Conservation (phyloP, 2,888 invertebrate species). For the Leptinotarsa tumamoca region DNA sequence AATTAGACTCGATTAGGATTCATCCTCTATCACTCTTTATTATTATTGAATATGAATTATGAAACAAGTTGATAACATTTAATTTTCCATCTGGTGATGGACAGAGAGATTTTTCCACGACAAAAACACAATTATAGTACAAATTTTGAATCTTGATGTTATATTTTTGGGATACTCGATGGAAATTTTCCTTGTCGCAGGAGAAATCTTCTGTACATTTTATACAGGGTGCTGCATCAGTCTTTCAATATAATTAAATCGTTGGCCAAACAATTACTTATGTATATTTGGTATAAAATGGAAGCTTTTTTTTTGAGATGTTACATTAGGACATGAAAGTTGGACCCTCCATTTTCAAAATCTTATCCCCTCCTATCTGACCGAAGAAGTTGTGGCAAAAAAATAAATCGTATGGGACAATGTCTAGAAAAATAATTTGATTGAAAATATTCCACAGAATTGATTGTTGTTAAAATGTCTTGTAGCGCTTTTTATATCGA, state of each 20-base stretch:
- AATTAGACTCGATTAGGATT: not conserved
- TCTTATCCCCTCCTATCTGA: no score
- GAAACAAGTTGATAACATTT: not conserved
- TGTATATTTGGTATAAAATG: not conserved
- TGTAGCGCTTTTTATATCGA: not conserved
- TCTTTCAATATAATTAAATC: not conserved
- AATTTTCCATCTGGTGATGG: not conserved
- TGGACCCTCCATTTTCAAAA: no score
- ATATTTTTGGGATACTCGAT: slow-evolving; percentile 1
- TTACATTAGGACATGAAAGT: no score
- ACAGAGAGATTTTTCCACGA: slow-evolving; percentile 10
- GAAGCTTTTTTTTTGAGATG: no score
- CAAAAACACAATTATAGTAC: not conserved
- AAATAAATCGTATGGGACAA: no score
- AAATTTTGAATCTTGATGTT: slow-evolving; percentile 13
- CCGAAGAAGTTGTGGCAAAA: no score
- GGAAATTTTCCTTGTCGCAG: not conserved
- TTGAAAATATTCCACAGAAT: no score
- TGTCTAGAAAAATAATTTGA: no score
- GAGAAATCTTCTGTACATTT: slow-evolving; percentile 15
- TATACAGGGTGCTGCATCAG: slow-evolving; percentile 13
- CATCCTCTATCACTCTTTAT: not conserved
- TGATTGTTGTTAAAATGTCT: no score
- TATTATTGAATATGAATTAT: not conserved
- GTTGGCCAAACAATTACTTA: not conserved